Evolutionary conservation across 2,888 invertebrate genomes (phyloP).

Genomic region (Plebejus argus): DNA sequence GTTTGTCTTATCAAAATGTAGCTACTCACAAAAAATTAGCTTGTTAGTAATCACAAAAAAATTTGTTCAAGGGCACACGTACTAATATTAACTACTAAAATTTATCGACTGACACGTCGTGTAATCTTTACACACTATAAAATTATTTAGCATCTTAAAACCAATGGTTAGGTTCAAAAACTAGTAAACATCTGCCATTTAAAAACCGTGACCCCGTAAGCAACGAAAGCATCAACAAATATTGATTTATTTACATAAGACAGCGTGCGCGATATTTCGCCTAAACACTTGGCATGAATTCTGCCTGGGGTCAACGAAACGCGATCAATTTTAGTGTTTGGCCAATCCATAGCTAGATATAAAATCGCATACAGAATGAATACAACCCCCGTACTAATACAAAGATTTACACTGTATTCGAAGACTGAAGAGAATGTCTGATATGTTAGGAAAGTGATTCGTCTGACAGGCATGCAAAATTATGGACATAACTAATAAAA

Average conservation of each 20-base stretch:
- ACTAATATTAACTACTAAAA: no score
- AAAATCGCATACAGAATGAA: not conserved
- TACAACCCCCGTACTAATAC: not conserved
- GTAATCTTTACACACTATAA: no score
- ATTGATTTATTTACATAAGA: conserved; percentile 14
- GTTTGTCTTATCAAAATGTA: no score
- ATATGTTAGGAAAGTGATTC: no score
- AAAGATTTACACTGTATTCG: no score
- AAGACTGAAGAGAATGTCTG: no score
- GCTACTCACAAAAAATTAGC: no score
- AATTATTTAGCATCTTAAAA: not conserved
- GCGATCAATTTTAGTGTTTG: conserved; percentile 19
- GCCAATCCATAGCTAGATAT: not conserved
- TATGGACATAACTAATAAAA: no score
- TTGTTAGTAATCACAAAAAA: no score
- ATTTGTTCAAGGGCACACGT: no score
- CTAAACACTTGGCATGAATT: conserved; percentile 10
- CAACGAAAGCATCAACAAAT: conserved; percentile 7
- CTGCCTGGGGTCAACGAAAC: conserved; percentile 1
- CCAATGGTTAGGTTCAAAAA: not conserved
- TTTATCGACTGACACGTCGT: no score
- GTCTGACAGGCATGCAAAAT: no score
- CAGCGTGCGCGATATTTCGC: not conserved
- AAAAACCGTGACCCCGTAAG: not conserved
- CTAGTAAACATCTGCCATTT: not conserved